phyloP scores from a whole-genome alignment of 2,888 invertebrate species.

The Asteroscopus sphinx region DNA sequence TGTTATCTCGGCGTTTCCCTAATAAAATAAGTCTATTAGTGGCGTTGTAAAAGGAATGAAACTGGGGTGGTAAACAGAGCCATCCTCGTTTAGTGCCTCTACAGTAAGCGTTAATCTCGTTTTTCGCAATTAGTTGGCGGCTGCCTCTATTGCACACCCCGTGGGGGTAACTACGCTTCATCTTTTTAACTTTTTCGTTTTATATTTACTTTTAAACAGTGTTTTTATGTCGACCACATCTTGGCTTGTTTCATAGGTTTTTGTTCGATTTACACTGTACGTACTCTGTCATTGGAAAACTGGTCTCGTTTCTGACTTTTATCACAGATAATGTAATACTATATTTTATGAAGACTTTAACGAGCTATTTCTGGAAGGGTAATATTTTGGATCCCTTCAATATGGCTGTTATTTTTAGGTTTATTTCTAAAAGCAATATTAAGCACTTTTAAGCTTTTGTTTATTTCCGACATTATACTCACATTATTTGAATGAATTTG shows the following conservation, averaged over 20 bases:
- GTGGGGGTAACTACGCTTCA: slow-evolving; percentile 74
- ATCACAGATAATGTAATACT: too few species aligned
- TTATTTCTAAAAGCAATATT: too few species aligned
- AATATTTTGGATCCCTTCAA: slow-evolving; percentile 21
- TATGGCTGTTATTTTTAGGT: too few species aligned
- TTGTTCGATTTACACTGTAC: slow-evolving; percentile 59
- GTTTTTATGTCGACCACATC: slow-evolving; percentile 67
- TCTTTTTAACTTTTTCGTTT: slow-evolving; percentile 72
- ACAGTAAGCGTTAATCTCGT: slow-evolving; percentile 86
- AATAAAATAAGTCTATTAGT: slow-evolving; percentile 85
- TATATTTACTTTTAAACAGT: slow-evolving; percentile 72
- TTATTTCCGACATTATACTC: too few species aligned
- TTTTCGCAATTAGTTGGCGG: slow-evolving; percentile 86
- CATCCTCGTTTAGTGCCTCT: slow-evolving; percentile 81
- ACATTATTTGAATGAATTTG: too few species aligned
- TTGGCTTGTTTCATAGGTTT: slow-evolving; percentile 63
- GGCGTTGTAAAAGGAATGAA: slow-evolving; percentile 81
- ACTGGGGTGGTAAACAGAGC: slow-evolving; percentile 78
- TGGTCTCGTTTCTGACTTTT: slow-evolving; percentile 46
- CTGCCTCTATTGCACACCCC: slow-evolving; percentile 77
- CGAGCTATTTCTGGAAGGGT: slow-evolving; percentile 4
- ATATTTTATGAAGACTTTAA: slow-evolving; percentile 12
- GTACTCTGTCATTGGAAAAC: slow-evolving; percentile 57
- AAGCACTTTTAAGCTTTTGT: too few species aligned
- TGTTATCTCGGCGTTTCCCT: slow-evolving; percentile 76